Evolutionary conservation across 2,797 vertebrate species (phyloP).

Genomic region (Pseudochromis fuscus): DNA sequence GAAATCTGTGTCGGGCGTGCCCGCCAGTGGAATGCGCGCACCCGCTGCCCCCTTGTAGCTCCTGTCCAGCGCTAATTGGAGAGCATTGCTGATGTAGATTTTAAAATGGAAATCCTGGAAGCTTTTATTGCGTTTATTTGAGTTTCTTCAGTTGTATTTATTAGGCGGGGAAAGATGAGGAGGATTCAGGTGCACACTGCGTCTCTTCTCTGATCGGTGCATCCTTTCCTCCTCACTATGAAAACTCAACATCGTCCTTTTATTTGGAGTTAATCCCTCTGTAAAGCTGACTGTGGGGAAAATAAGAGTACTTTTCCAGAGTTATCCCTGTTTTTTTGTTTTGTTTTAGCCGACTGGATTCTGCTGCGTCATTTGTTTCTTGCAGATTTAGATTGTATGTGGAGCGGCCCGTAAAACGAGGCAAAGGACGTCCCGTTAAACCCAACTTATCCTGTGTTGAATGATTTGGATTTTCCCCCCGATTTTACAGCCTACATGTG

Average conservation of each 20-base stretch:
- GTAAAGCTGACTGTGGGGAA: conserved; percentile 8
- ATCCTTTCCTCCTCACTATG: conserved; percentile 18
- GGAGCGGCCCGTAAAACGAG: too few species aligned
- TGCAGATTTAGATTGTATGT: too few species aligned
- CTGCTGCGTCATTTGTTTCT: background rate
- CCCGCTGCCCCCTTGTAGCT: conserved; percentile 28
- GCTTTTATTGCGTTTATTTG: background rate
- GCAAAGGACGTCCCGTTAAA: too few species aligned
- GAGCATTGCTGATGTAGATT: conserved; percentile 13
- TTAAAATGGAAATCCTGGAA: conserved; percentile 42
- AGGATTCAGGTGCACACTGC: background rate
- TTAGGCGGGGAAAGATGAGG: conserved; percentile 1
- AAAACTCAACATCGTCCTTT: conserved; percentile 19
- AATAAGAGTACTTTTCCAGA: too few species aligned
- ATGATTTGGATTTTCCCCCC: too few species aligned
- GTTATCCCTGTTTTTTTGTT: background rate
- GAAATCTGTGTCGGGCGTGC: conserved; percentile 66
- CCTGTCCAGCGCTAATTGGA: conserved; percentile 50
- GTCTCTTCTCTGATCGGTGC: background rate
- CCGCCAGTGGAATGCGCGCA: conserved; percentile 76
- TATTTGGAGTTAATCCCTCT: conserved; percentile 29
- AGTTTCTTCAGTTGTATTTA: background rate
- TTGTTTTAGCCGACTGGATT: background rate
- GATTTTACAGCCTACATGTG: background rate
- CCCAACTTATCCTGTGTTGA: too few species aligned